Base-by-base conservation (phyloP, 2,888 invertebrate genomes). In the Axea sp. region DNA sequence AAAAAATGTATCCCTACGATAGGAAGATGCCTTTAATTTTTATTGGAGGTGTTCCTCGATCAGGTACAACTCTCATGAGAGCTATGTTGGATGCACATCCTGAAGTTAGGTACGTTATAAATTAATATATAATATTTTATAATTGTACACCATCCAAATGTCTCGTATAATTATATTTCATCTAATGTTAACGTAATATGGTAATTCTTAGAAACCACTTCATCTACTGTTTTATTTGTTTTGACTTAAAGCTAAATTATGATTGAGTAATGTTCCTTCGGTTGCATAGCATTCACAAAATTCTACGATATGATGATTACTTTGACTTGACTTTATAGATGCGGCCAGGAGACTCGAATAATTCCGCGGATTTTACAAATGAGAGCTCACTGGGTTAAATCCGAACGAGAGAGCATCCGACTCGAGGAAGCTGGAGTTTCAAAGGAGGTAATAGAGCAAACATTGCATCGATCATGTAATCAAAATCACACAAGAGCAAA, bases 41-140 rank as follows among this genome's bases (percentile, higher is more conserved):
- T 90, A 96, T 99, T 87, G 98, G 98, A 67, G 99, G 99, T 75
- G 97, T 99, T 85, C 99, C 99, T 62, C 92, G 98, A 81, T 98
- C 97, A 47, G 99, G 98, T 55, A 99, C 98, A 35, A 99, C 99
- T 73, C 91, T 99, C 80, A 96, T 98, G 95, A 92, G 99, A 83
- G 98, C 97, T 76, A 97, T 99, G 96, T 90, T 99, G 82, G 99
- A 99, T 89, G 98, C 98, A 75, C 98, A 99, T 91, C 96, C 97
- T 8, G 95, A 96, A 84, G 95, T 99, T 84, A 93, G 97, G 93
- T 93, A 85, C 87, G 88, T n/a, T 15, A 14, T 30, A n/a, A n/a
- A n/a, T n/a, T n/a, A n/a, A n/a, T 45, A 2, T 19, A 3, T 19
- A 19, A 19, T 19, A 19, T 19, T 19, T 19, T 19, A 30, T 30